Conservation (phyloP, 2,888 invertebrate species). For the Eueremaeus valkanovi region DNA sequence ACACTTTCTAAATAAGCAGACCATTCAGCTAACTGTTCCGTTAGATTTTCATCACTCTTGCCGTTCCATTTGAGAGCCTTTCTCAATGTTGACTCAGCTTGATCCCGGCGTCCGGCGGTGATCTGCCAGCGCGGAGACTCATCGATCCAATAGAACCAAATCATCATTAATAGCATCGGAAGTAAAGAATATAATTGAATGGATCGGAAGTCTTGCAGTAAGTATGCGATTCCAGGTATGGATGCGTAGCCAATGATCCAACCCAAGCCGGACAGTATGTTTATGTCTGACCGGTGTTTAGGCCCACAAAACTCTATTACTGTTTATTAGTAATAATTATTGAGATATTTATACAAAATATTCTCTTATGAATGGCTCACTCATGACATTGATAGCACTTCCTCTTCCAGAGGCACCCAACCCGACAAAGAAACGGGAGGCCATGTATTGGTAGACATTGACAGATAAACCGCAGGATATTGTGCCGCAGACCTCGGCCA, state of each 20-base stretch:
- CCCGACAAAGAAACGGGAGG: constrained; percentile 2
- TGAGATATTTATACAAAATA: too few species aligned
- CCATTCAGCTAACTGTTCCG: neutral
- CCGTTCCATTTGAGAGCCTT: constrained; percentile 24
- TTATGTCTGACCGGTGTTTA: constrained; percentile 18
- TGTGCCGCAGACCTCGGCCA: neutral
- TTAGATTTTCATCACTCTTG: constrained; percentile 4
- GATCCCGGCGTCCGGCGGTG: neutral
- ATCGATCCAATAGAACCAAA: constrained; percentile 33
- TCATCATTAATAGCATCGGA: too few species aligned
- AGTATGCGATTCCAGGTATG: constrained; percentile 33
- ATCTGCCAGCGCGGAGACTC: constrained; percentile 39
- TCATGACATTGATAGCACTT: neutral
- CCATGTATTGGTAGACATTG: neutral
- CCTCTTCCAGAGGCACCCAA: constrained; percentile 13
- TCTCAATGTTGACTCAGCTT: neutral
- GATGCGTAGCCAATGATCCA: constrained; percentile 38
- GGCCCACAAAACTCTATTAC: too few species aligned
- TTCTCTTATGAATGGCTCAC: too few species aligned
- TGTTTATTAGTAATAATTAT: too few species aligned
- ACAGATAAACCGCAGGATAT: constrained; percentile 14
- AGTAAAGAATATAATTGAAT: too few species aligned
- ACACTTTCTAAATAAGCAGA: neutral
- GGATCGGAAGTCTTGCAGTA: constrained; percentile 16
- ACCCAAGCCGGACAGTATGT: constrained; percentile 16